Evolutionary conservation across 2,113 vertebrate genomes (phyloP).

Genomic region (Oplegnathus fasciatus): DNA sequence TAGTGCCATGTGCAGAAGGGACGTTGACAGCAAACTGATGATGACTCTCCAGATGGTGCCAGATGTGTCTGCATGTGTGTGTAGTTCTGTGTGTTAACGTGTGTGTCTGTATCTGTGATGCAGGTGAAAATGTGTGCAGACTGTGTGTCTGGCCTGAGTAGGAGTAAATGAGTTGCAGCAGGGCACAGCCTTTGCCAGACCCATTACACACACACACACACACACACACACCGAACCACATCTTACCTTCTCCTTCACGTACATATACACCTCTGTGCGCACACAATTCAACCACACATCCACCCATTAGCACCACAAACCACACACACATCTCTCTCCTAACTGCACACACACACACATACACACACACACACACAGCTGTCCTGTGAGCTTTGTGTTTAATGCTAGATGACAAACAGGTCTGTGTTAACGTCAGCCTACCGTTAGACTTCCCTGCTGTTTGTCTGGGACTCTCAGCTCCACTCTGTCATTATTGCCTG

Average conservation of each 20-base stretch:
- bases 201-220: slow-evolving; percentile 8
- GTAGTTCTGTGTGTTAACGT: slow-evolving; percentile 7
- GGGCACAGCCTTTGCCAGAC: slow-evolving; percentile 36
- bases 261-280: background rate
- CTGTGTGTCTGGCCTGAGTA: slow-evolving; percentile 53
- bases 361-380: slow-evolving; percentile 45
- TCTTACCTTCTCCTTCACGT: slow-evolving; percentile 3
- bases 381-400: slow-evolving; percentile 55
- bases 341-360: slow-evolving; percentile 30
- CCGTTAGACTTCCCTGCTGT: slow-evolving; percentile 55
- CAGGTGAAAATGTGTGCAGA: slow-evolving; percentile 50
- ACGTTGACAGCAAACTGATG: slow-evolving; percentile 69
- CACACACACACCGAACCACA: background rate
- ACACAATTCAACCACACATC: slow-evolving; percentile 12
- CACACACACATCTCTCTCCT: slow-evolving; percentile 13
- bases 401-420: slow-evolving; percentile 69
- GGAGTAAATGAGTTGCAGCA: slow-evolving; percentile 69
- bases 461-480: slow-evolving; percentile 47
- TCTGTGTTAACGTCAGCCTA: slow-evolving; percentile 52
- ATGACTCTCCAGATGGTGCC: slow-evolving; percentile 69
- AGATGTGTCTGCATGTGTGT: slow-evolving; percentile 51
- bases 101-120: slow-evolving; percentile 3
- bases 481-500: slow-evolving; percentile 55
- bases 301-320: background rate
- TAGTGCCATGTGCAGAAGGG: slow-evolving; percentile 29